Conservation (phyloP, 92 coral and sea anemone genomes). For the Chrysogorgia sp. region DNA sequence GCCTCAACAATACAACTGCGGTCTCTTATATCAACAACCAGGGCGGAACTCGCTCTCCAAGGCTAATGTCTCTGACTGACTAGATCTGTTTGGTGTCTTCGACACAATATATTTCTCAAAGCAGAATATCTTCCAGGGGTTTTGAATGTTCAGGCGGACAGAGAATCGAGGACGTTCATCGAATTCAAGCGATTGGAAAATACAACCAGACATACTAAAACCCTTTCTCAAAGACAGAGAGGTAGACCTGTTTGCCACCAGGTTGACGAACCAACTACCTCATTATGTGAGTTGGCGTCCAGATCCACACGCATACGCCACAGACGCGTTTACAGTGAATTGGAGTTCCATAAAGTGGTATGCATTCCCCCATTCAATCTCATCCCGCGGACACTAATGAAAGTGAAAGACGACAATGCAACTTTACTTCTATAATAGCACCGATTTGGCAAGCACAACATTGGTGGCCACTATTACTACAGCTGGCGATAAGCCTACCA, state of each 20-base stretch:
- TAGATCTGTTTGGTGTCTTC: conserved; percentile 55
- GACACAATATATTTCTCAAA: conserved; percentile 18
- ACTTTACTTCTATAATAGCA: conserved; percentile 49
- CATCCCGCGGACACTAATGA: conserved; percentile 43
- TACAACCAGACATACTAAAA: conserved; percentile 44
- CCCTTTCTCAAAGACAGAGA: conserved; percentile 59
- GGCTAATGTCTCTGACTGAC: conserved; percentile 42
- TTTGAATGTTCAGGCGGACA: not conserved
- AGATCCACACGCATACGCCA: conserved; percentile 52
- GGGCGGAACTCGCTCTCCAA: conserved; percentile 60
- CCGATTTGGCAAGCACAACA: conserved; percentile 67
- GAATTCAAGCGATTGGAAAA: conserved; percentile 63
- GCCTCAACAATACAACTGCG: conserved; percentile 57
- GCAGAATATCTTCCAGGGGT: conserved; percentile 60
- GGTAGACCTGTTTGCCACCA: conserved; percentile 60
- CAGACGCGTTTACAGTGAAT: conserved; percentile 52
- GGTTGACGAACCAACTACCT: conserved; percentile 52
- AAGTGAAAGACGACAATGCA: conserved; percentile 49
- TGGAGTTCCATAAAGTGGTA: conserved; percentile 53
- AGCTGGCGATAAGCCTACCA: conserved; percentile 34
- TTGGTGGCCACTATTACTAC: conserved; percentile 59
- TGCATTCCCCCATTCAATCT: conserved; percentile 62
- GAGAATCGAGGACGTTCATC: conserved; percentile 13
- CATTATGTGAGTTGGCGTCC: conserved; percentile 58
- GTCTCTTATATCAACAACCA: conserved; percentile 58